Base-by-base conservation (phyloP, 2,113 vertebrate species). In the Apteryx mantelli region DNA sequence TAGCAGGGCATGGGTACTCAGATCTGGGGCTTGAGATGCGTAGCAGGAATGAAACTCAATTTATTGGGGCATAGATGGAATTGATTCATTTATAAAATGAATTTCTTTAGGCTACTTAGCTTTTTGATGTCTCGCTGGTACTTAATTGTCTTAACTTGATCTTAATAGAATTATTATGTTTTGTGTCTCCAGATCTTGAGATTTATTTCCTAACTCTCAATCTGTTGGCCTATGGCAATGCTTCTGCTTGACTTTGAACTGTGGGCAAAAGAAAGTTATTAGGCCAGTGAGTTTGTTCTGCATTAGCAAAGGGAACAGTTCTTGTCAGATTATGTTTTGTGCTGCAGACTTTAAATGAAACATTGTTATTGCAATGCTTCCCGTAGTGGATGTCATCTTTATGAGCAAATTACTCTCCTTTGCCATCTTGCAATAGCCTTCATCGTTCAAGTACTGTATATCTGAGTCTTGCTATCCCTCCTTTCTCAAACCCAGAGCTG, bases 101-200 rank as follows among this genome's bases (percentile, higher is more conserved):
- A 34, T 88, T 84, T 94, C 91, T 96, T 71, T 77, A 86, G 91
- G 91, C 95, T 95, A 44, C 65, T 44, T 77, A 87, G 86, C 61
- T 91, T 96, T 86, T 92, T 93, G 92, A 95, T 90, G 73, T 93
- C 80, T 95, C 50, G 86, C 91, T 80, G 92, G 69, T 75, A 84
- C 53, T 92, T 96, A 96, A 96, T 96, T 94, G 91, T 92, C 88
- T 95, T 93, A 90, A 93, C 73, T 93, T 76, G 73, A 36, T 48
- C 61, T 94, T 94, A 97, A 94, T 91, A 84, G 83, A 95, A 95
- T 95, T 93, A 95, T 78, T 95, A 95, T 77, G 83, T 81, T 95
- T 94, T 91, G 69, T 91, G 69, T 95, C 88, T 93, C 79, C 80
- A 83, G 82, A 79, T 86, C 71, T 93, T 88, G 89, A 77, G 56